Evolutionary conservation across 2,888 invertebrate genomes (phyloP).

Genomic region (Aphidoletes aphidimyza): DNA sequence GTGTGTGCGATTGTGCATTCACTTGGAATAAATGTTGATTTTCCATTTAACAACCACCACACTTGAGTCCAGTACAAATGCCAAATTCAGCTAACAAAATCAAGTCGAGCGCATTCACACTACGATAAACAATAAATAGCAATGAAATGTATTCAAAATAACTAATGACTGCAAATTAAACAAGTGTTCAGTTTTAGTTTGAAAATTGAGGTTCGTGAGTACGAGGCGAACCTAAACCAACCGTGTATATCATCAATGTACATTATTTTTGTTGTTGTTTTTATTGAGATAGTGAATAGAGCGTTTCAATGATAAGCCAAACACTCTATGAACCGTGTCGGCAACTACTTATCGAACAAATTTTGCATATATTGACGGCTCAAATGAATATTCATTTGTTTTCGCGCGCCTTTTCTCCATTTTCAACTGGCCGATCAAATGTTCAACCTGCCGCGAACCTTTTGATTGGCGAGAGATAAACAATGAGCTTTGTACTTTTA

Average conservation of each 20-base stretch:
- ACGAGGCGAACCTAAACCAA: no score
- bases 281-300: no score
- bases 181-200: no score
- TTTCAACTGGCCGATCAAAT: no score
- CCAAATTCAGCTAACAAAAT: neutral
- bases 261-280: slow-evolving; percentile 32
- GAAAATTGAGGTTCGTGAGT: no score
- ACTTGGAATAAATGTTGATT: slow-evolving; percentile 35
- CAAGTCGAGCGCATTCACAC: neutral
- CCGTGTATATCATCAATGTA: neutral
- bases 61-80: slow-evolving; percentile 2
- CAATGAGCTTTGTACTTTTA: no score
- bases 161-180: slow-evolving; percentile 44
- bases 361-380: neutral
- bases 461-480: no score
- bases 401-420: neutral
- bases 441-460: no score
- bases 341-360: neutral
- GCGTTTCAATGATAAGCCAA: slow-evolving; percentile 23
- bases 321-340: neutral
- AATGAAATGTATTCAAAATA: slow-evolving; percentile 22
- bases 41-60: slow-evolving; percentile 25
- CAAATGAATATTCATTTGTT: slow-evolving; percentile 13
- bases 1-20: slow-evolving; percentile 44
- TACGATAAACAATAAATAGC: slow-evolving; percentile 14